Conservation (phyloP, 2,113 vertebrate genomes). For the Chaenogobius annularis region DNA sequence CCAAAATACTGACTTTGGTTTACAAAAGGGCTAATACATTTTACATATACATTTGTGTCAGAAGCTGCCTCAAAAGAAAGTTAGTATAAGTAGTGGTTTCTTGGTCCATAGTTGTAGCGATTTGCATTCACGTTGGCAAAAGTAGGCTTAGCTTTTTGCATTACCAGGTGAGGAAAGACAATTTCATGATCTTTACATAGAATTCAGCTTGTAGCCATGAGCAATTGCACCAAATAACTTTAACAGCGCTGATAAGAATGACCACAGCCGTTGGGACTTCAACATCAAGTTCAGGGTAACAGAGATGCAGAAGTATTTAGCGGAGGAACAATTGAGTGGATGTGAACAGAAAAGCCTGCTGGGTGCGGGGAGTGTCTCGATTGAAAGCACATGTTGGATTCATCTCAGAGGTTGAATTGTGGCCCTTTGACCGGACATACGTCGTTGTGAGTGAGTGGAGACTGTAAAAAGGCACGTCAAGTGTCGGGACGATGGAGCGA, state of each 20-base stretch:
- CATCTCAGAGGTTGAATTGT: conserved; percentile 34
- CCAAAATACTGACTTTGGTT: conserved; percentile 61
- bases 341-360: conserved; percentile 24
- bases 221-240: conserved; percentile 11
- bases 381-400: conserved; percentile 68
- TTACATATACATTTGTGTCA: conserved; percentile 45
- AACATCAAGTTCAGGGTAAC: not conserved
- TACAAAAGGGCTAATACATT: conserved; percentile 56
- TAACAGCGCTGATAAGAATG: conserved; percentile 18
- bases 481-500: conserved; percentile 8
- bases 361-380: conserved; percentile 56
- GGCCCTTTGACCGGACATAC: conserved; percentile 57
- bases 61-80: conserved; percentile 72
- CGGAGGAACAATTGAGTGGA: conserved; percentile 40
- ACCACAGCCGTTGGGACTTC: conserved; percentile 21
- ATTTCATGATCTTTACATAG: not conserved
- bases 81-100: conserved; percentile 16
- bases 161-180: not conserved
- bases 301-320: conserved; percentile 15
- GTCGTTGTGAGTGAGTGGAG: conserved; percentile 38
- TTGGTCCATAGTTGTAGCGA: conserved; percentile 44
- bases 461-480: conserved; percentile 17
- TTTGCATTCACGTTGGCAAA: not conserved
- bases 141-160: not conserved
- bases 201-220: not conserved